These are phyloP conservation scores for Mirounga angustirostris DNA, from an alignment of 2,113 vertebrate species.

Conservation along the genomic window DNA sequence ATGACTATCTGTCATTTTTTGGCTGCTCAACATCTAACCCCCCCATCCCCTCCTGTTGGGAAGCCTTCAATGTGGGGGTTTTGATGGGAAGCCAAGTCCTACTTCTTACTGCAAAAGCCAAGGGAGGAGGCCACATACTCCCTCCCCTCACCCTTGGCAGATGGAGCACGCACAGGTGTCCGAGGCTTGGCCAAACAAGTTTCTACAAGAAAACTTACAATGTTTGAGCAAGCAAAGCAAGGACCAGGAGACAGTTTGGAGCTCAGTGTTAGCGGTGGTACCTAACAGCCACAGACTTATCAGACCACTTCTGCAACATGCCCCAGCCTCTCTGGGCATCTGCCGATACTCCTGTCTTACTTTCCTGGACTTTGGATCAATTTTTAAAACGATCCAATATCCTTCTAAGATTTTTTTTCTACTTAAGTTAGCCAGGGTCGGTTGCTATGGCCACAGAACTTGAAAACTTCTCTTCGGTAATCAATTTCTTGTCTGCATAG, in stretches of 20 bases:
- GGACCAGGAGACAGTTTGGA: neutral
- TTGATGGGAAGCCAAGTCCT: neutral
- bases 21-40: neutral
- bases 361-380: neutral
- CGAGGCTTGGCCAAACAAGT: neutral
- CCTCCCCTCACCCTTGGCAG: neutral
- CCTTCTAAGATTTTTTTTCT: conserved; percentile 42
- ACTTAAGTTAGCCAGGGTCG: neutral
- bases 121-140: neutral
- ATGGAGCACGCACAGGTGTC: neutral
- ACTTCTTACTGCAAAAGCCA: neutral
- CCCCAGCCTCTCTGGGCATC: neutral
- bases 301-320: neutral
- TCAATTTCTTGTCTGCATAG: conserved; percentile 20
- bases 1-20: neutral
- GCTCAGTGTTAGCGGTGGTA: neutral
- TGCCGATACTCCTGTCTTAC: neutral
- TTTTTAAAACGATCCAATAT: conserved; percentile 1
- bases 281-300: neutral
- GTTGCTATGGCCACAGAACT: neutral
- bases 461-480: neutral
- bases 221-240: neutral
- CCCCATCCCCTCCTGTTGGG: neutral
- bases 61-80: neutral
- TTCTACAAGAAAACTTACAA: neutral